These are phyloP conservation scores for Varanus komodoensis DNA, from an alignment of 2,113 vertebrate species.

Conservation along the genomic window DNA sequence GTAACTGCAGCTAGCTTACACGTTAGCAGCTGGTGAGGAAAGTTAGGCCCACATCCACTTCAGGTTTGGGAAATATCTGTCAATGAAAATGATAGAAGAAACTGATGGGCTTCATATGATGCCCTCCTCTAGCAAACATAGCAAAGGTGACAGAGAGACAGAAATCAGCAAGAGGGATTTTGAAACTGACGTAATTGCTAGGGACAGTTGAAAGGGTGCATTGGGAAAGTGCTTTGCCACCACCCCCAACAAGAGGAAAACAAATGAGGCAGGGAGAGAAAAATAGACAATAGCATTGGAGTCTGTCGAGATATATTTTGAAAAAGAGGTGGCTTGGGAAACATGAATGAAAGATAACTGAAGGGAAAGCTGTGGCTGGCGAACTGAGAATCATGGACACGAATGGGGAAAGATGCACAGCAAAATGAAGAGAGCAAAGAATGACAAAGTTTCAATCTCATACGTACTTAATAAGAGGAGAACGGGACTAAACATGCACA, in stretches of 20 bases:
- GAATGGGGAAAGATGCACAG: too few species aligned
- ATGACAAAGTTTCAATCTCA: too few species aligned
- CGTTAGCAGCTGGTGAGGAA: not conserved
- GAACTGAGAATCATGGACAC: not conserved
- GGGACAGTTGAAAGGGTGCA: too few species aligned
- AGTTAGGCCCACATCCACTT: too few species aligned
- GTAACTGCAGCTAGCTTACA: too few species aligned
- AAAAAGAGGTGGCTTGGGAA: too few species aligned
- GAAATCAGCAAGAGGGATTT: not conserved
- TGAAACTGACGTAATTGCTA: not conserved
- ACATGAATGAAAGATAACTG: too few species aligned
- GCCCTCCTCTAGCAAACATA: not conserved
- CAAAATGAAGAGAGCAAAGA: not conserved
- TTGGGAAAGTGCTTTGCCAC: too few species aligned
- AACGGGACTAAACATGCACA: not conserved
- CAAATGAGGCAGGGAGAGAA: not conserved
- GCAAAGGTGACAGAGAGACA: not conserved
- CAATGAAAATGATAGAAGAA: not conserved
- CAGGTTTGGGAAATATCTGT: not conserved
- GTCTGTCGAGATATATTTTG: too few species aligned
- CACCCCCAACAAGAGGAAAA: not conserved
- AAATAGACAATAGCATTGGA: too few species aligned
- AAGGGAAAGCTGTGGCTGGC: too few species aligned
- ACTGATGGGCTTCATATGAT: not conserved
- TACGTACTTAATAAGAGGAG: too few species aligned